Base-by-base conservation (phyloP, 1,140 invertebrate genomes). In the Acromyrmex heyeri region DNA sequence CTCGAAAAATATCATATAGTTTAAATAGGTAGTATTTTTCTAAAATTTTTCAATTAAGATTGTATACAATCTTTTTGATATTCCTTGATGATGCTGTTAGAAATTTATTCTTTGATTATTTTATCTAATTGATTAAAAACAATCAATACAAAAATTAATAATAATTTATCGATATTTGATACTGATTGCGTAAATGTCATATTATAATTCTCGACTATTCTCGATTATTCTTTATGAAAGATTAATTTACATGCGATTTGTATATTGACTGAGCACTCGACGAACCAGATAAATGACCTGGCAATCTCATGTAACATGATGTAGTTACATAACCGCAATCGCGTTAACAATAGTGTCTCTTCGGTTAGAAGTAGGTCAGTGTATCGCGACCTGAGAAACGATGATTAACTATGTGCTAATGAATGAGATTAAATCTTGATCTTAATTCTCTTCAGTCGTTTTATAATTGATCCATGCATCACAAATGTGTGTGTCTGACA, bases 341-440 rank as follows among this genome's bases (percentile, higher is more conserved):
- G 64, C 44, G 75, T 87, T 89, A 78, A 86, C 85, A 86, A 83
- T 57, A 73, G 21, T 72, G 48, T 62, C 79, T 67, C 65, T 50
- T 85, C 72, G 76, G 73, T 44, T 88, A 48, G 53, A 94, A 92
- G 73, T 93, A 87, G 93, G 92, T 94, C 93, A 90, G 87, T 90
- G 92, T 92, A 90, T 92, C 88, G 64, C 61, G 70, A 90, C 73
- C 65, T 57, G 30, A 72, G 64, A 81, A 85, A 82, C 59, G 76
- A 87, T 48, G 78, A 91, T 88, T 86, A 82, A 83, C 67, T 50
- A 81, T 27, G 57, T 70, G 77, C 82, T 90, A 90, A 92, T 92
- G 92, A 87, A 89, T 92, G 48, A 76, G 59, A 89, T 89, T 91
- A 87, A 87, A 87, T 65, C 78, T 86, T 85, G 88, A 76, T 85